These are phyloP conservation scores for Spheniscus humboldti DNA, from an alignment of 2,797 vertebrate species.

Conservation along the genomic window DNA sequence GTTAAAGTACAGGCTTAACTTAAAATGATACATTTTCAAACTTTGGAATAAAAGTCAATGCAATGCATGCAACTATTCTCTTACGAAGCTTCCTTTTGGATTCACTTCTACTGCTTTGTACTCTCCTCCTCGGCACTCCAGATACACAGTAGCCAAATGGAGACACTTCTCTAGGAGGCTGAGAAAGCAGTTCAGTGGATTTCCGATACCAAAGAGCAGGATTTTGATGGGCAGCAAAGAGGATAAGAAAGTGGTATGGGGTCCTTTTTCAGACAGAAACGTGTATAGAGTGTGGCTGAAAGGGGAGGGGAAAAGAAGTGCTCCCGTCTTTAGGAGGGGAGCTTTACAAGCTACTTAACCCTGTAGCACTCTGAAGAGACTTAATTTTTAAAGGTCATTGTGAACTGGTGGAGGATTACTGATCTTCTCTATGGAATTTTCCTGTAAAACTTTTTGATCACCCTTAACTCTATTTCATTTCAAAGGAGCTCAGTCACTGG, in stretches of 20 bases:
- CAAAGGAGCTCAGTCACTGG: background rate
- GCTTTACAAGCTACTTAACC: background rate
- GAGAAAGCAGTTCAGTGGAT: background rate
- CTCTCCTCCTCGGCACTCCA: background rate
- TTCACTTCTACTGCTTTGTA: background rate
- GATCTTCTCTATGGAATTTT: background rate
- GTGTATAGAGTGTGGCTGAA: background rate
- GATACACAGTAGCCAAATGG: background rate
- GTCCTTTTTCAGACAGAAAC: background rate
- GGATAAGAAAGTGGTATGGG: background rate
- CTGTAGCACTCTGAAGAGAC: background rate
- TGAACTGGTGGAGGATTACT: background rate
- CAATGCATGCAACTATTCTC: background rate
- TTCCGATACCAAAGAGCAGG: background rate
- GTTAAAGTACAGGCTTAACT: background rate
- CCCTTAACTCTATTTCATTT: background rate
- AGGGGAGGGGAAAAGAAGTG: background rate
- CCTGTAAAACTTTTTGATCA: background rate
- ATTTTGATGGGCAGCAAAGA: background rate
- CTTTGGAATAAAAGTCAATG: background rate
- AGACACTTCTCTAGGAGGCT: background rate
- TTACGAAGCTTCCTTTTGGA: background rate
- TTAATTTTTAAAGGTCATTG: background rate
- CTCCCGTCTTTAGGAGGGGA: too few relatives aligned
- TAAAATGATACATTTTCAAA: background rate